These are phyloP conservation scores for Ceramica pisi DNA, from an alignment of 2,888 invertebrate genomes.

Conservation along the genomic window DNA sequence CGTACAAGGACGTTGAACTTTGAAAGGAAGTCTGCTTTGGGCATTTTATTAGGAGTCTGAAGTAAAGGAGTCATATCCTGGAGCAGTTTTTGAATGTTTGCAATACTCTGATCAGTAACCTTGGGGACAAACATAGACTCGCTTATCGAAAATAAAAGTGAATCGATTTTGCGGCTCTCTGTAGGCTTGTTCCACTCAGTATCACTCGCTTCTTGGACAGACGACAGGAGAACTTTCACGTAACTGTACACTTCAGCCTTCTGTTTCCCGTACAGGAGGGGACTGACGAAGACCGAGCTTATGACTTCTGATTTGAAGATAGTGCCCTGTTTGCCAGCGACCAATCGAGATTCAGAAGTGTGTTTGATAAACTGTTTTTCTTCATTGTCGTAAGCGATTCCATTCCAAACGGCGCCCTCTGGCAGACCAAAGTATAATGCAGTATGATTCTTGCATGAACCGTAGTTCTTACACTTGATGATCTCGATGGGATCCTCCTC, in stretches of 20 bases:
- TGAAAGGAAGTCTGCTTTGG: conserved; percentile 89
- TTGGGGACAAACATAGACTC: neutral
- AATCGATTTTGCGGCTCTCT: conserved; percentile 70
- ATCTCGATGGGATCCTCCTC: conserved; percentile 90
- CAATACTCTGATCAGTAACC: conserved; percentile 73
- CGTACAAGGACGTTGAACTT: conserved; percentile 91
- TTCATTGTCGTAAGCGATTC: conserved; percentile 82
- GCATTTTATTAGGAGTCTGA: conserved; percentile 89
- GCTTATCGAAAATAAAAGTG: conserved; percentile 82
- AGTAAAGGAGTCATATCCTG: conserved; percentile 91
- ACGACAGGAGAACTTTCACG: conserved; percentile 88
- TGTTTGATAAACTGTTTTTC: conserved; percentile 90
- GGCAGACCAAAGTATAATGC: conserved; percentile 92
- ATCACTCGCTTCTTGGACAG: conserved; percentile 71
- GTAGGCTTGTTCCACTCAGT: no score
- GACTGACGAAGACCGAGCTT: conserved; percentile 91
- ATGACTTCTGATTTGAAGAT: conserved; percentile 92
- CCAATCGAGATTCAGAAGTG: conserved; percentile 80
- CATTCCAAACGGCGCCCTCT: conserved; percentile 87
- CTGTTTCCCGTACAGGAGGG: conserved; percentile 90
- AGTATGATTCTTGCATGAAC: conserved; percentile 91
- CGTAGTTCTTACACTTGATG: conserved; percentile 92
- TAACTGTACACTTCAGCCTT: conserved; percentile 92
- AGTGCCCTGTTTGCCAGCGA: conserved; percentile 90
- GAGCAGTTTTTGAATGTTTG: conserved; percentile 83